A percentile compares a stretch with the other conserved stretches of the same genome.
Conservation (phyloP, 1,140 invertebrate genomes). For the Philopotamus ludificatus region DNA sequence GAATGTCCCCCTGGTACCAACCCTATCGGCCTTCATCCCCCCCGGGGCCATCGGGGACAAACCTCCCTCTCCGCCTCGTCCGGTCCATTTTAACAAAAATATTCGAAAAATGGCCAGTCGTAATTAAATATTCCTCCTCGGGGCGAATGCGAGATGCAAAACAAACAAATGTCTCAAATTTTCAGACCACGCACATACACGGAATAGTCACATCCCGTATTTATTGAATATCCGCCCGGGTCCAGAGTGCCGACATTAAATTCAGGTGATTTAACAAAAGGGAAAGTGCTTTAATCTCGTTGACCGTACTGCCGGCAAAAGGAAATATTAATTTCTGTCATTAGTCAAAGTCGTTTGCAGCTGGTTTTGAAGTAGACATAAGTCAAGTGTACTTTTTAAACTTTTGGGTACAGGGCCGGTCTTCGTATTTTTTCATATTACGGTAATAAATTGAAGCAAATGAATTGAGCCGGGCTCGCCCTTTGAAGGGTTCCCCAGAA, state of each 20-base stretch:
- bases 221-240: not conserved
- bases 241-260: not conserved
- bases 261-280: constrained; percentile 30
- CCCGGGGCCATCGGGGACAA: not conserved
- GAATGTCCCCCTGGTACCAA: constrained; percentile 28
- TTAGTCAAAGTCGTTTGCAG: constrained; percentile 41
- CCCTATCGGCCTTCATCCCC: constrained; percentile 9
- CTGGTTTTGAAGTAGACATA: constrained; percentile 34
- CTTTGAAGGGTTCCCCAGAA: no score
- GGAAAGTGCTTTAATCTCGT: constrained; percentile 36
- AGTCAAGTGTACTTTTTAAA: constrained; percentile 39
- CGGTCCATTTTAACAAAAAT: constrained; percentile 2
- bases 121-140: constrained; percentile 20
- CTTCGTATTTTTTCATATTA: no score
- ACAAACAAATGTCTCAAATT: no score
- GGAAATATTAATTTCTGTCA: constrained; percentile 40
- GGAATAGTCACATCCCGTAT: not conserved
- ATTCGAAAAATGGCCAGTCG: constrained; percentile 24
- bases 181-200: no score
- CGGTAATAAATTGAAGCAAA: no score
- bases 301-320: constrained; percentile 36
- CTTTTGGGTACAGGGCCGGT: constrained; percentile 6
- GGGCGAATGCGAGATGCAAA: no score
- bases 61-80: no score
- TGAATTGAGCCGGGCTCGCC: no score